A percentile compares a stretch with the other conserved stretches of the same genome.
Conservation (phyloP, 2,113 vertebrate genomes). For the Cottus gobio region DNA sequence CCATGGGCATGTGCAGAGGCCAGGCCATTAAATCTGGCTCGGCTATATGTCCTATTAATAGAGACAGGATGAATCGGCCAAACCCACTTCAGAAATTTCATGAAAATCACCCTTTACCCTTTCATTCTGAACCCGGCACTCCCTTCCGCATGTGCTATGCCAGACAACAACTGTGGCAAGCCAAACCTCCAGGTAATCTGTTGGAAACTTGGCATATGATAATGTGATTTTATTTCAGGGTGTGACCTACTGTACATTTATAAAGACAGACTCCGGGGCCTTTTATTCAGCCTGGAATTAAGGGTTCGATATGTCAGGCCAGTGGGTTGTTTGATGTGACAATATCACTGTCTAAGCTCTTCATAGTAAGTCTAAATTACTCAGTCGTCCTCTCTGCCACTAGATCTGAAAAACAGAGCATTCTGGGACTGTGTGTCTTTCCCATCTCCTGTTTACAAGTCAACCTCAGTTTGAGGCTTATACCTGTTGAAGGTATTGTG, state of each 20-base stretch:
- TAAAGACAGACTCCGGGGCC: constrained; percentile 10
- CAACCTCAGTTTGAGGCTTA: constrained; percentile 15
- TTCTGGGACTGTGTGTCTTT: not conserved
- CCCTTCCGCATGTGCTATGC: constrained; percentile 55
- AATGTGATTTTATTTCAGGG: constrained; percentile 58
- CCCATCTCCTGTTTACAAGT: constrained; percentile 5
- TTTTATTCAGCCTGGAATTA: constrained; percentile 16
- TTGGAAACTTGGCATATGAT: constrained; percentile 66
- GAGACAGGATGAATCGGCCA: constrained; percentile 66
- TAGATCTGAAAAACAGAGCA: constrained; percentile 1
- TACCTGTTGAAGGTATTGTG: constrained; percentile 19
- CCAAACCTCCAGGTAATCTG: constrained; percentile 63
- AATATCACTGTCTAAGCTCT: constrained; percentile 24
- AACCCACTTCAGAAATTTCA: constrained; percentile 71
- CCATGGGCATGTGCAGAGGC: constrained; percentile 41
- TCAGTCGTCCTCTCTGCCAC: not conserved
- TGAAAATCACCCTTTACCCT: constrained; percentile 73
- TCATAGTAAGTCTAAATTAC: not conserved
- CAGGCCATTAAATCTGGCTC: constrained; percentile 60
- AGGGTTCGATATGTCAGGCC: constrained; percentile 22
- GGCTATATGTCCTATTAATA: constrained; percentile 72
- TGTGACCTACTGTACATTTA: constrained; percentile 28
- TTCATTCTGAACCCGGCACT: constrained; percentile 66
- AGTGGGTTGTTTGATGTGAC: constrained; percentile 35
- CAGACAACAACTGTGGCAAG: constrained; percentile 38